These are phyloP conservation scores for Pseudomugil gertrudae DNA, from an alignment of 2,797 vertebrate genomes.

Conservation along the genomic window DNA sequence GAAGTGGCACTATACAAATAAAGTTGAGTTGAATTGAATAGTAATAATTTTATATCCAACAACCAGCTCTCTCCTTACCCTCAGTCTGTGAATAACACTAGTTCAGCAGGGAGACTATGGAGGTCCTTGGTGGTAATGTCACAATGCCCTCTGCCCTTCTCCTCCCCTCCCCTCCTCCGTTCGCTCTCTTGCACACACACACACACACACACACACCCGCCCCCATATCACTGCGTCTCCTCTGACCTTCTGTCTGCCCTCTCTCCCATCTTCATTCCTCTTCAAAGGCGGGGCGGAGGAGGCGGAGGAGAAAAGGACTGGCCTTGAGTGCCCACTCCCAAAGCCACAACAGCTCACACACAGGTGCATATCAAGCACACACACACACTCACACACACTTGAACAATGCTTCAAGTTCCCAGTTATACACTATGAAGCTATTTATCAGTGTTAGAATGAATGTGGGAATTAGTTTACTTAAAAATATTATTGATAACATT, in stretches of 20 bases:
- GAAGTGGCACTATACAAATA: too few species aligned
- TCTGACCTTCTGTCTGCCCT: slow-evolving; percentile 57
- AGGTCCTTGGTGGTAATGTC: slow-evolving; percentile 66
- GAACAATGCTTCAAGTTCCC: background rate
- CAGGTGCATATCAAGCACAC: slow-evolving; percentile 51
- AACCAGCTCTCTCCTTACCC: background rate
- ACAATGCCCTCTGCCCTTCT: slow-evolving; percentile 66
- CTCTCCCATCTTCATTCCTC: slow-evolving; percentile 65
- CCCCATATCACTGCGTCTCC: slow-evolving; percentile 54
- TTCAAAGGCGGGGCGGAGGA: slow-evolving; percentile 64
- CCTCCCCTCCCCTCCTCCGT: slow-evolving; percentile 6
- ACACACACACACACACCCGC: too few species aligned
- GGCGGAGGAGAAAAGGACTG: slow-evolving; percentile 46
- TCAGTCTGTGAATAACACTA: background rate
- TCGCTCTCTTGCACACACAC: slow-evolving; percentile 13
- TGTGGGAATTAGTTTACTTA: background rate
- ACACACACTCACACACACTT: slow-evolving; percentile 16
- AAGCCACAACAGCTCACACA: slow-evolving; percentile 66
- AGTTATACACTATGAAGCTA: background rate
- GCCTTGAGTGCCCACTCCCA: slow-evolving; percentile 69
- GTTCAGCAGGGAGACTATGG: slow-evolving; percentile 21
- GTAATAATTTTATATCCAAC: background rate
- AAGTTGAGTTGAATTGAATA: too few species aligned
- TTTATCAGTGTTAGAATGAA: background rate
- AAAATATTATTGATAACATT: background rate